phyloP scores from a whole-genome alignment of 1,140 invertebrate species.

The Drosophila saltans region DNA sequence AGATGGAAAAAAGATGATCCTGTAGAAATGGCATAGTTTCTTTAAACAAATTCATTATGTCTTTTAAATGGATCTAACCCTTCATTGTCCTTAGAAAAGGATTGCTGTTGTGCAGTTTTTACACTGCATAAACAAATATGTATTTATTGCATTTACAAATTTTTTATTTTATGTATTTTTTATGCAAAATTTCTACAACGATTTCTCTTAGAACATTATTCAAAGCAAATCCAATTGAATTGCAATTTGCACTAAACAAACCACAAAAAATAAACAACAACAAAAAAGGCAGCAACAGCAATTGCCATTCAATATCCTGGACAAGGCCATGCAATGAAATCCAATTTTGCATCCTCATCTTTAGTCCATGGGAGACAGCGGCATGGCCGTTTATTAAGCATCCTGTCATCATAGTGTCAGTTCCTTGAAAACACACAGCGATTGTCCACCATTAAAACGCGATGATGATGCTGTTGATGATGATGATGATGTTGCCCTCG shows the following conservation, averaged over 20 bases:
- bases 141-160: too few relatives aligned
- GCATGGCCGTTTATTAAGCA: slow-evolving; percentile 23
- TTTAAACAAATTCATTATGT: too few relatives aligned
- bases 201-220: not conserved
- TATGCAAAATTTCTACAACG: not conserved
- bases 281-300: not conserved
- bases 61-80: too few relatives aligned
- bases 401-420: slow-evolving; percentile 48
- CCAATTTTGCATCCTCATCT: slow-evolving; percentile 53
- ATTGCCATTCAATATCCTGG: slow-evolving; percentile 51
- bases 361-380: not conserved
- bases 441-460: slow-evolving; percentile 2
- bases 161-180: not conserved
- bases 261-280: slow-evolving; percentile 19
- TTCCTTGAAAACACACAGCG: slow-evolving; percentile 29
- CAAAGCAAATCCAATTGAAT: slow-evolving; percentile 46
- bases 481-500: slow-evolving; percentile 42
- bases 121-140: too few relatives aligned
- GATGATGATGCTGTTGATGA: slow-evolving; percentile 28
- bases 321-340: slow-evolving; percentile 54
- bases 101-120: too few relatives aligned
- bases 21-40: too few relatives aligned
- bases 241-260: slow-evolving; percentile 39
- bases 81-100: too few relatives aligned
- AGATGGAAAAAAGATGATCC: too few relatives aligned